Conservation (phyloP, 2,797 vertebrate species). For the Alosa sapidissima region DNA sequence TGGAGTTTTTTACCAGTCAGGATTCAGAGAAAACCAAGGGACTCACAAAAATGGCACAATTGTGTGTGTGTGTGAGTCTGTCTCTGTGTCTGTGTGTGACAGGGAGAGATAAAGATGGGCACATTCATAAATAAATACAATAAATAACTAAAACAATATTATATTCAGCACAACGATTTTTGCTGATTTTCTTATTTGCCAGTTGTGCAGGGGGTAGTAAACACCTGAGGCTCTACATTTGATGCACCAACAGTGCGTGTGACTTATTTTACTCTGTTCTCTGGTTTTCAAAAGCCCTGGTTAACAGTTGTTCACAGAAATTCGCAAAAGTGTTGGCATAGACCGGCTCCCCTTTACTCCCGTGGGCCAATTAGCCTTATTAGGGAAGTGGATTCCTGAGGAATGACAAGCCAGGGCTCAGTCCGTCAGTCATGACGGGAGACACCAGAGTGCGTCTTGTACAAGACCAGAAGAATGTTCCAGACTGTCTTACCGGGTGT, state of each 20-base stretch:
- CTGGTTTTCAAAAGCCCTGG: neutral
- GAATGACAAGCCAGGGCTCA: conserved; percentile 56
- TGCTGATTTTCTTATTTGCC: too few species aligned
- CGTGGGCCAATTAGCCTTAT: conserved; percentile 46
- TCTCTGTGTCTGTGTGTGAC: neutral
- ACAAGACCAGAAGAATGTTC: conserved; percentile 24
- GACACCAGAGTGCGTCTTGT: conserved; percentile 43
- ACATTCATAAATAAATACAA: too few species aligned
- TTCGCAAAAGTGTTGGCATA: neutral
- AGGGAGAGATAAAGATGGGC: too few species aligned
- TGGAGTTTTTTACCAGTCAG: neutral
- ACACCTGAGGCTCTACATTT: too few species aligned
- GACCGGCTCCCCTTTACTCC: conserved; percentile 22
- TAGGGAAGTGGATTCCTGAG: conserved; percentile 42
- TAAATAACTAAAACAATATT: too few species aligned
- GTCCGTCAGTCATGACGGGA: conserved; percentile 21
- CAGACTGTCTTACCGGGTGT: too few species aligned
- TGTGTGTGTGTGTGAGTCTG: neutral
- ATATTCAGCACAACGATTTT: too few species aligned
- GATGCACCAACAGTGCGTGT: too few species aligned
- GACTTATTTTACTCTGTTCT: neutral
- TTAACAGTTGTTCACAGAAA: neutral
- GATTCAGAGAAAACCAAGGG: neutral
- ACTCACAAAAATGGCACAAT: neutral
- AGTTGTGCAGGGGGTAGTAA: too few species aligned